Conservation (phyloP, 2,113 vertebrate genomes). For the Ariopsis seemanni region DNA sequence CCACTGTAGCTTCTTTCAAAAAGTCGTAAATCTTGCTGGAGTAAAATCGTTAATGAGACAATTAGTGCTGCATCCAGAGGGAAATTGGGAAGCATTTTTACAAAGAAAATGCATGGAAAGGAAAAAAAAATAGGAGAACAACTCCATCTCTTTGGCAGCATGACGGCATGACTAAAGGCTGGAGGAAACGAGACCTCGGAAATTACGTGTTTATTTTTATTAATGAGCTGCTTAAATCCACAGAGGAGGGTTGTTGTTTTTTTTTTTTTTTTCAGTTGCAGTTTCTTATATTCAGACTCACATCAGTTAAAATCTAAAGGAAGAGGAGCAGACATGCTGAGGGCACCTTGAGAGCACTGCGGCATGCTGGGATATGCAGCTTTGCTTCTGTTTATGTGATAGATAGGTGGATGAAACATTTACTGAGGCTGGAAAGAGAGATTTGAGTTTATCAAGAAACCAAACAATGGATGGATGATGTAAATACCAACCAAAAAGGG, state of each 20-base stretch:
- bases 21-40: conserved; percentile 19
- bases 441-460: neutral
- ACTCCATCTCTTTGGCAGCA: conserved; percentile 6
- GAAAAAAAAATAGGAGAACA: neutral
- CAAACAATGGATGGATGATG: neutral
- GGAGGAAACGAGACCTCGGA: conserved; percentile 10
- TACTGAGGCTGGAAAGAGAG: neutral
- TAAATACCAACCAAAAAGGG: neutral
- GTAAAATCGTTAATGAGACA: conserved; percentile 29
- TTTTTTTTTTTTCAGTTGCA: neutral
- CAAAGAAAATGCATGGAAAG: neutral
- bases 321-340: neutral
- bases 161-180: conserved; percentile 11
- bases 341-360: conserved; percentile 30
- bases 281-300: neutral
- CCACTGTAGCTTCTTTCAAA: neutral
- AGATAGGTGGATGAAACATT: neutral
- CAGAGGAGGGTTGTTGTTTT: neutral
- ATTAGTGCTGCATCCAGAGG: conserved; percentile 24
- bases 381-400: neutral
- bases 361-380: conserved; percentile 18
- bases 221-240: conserved; percentile 17
- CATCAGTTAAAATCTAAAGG: conserved; percentile 8
- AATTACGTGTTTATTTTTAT: conserved; percentile 25
- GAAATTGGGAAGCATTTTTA: neutral